Evolutionary conservation across 2,888 invertebrate genomes (phyloP), one percentile per base, ranked within the genome.

Genomic region (Nomada lathburiana): DNA sequence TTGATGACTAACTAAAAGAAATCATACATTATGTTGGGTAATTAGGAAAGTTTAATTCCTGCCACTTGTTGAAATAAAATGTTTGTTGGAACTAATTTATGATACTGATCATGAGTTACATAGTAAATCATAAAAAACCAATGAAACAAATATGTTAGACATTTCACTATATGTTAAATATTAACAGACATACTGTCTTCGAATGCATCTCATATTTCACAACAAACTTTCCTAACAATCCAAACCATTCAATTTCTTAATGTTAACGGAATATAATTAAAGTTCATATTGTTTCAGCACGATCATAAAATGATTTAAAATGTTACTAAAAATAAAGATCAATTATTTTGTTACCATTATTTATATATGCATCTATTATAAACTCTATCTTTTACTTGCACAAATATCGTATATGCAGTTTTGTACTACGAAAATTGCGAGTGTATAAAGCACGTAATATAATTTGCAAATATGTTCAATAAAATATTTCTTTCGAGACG

Each of bases 341-440:
- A 57, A 62, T 62, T 20, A 20, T 13, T 55, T 65, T 74, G 26
- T 53, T 70, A 11, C 52, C 16, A 44, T 65, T 47, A 29, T 23
- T 69, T 50, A 69, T 64, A 72, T 13, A 64, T 72, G 26, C 36
- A 60, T 65, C 65, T 71, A 79, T 72, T 67, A 62, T 57, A 80
- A 72, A 72, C 13, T 59, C 29, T 62, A 72, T 67, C n/a, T 9
- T 44, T 78, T 55, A 18, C n/a, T 72, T 67, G 64, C 47, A 42
- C 26, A 64, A 62, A 47, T 68, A 29, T 79, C 50, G 64, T 47
- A 16, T 76, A 76, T 72, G 72, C 79, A 67, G 52, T 26, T 78
- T 80, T 80, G 80, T 80, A 80, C 79, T 80, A 80, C 65, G 26
- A 79, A 80, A 80, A 57, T 80, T 80, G 62, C 80, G 73, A 36